Base-by-base conservation (phyloP, 2,888 invertebrate genomes). In the Phorcus lineatus region DNA sequence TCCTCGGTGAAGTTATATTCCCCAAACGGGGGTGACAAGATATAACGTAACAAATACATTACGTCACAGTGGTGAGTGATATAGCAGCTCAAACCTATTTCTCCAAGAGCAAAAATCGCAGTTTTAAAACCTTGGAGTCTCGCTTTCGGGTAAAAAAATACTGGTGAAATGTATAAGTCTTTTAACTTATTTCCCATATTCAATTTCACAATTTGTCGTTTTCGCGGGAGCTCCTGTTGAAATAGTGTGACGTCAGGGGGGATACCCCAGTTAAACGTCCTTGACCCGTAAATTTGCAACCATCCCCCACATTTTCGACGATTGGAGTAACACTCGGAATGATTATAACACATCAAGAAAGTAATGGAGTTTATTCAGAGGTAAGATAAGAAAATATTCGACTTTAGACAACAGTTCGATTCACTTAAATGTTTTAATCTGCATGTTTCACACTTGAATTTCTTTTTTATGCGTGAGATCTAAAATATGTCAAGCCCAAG, bases 401-500 rank as follows among this genome's bases (percentile, higher is more conserved):
- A 24, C 24, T 9, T 17, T 28, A 28, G 24, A 11, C 47, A 47
- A 47, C 47, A 47, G 1, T 47, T 47, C 47, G 13, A 47, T 6
- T 28, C 62, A 62, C 62, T 28, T 9, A 13, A 22, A 16, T 0
- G 24, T 62, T 62, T 62, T 16, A 24, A 11, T 62, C 62, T 16
- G 62, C 28, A 28, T 28, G 28, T 24, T 62, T 62, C 22, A 62
- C 62, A 62, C 62, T 28, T 62, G 62, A 62, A 47, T 24, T 62
- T 62, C 62, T 22, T 24, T 62, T 62, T 62, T 62, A 28, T 62
- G 62, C 62, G 24, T 28, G 62, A 62, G 62, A 62, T 28, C 62
- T 28, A 13, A 62, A 62, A 62, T 62, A 62, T 62, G 62, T 62
- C 62, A 62, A 62, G 62, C 62, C 24, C 62, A 62, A 62, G 62